A percentile compares a stretch with the other conserved stretches of the same genome.
These are phyloP conservation scores for Brienomyrus brachyistius DNA, from an alignment of 2,113 vertebrate genomes.

Conservation along the genomic window DNA sequence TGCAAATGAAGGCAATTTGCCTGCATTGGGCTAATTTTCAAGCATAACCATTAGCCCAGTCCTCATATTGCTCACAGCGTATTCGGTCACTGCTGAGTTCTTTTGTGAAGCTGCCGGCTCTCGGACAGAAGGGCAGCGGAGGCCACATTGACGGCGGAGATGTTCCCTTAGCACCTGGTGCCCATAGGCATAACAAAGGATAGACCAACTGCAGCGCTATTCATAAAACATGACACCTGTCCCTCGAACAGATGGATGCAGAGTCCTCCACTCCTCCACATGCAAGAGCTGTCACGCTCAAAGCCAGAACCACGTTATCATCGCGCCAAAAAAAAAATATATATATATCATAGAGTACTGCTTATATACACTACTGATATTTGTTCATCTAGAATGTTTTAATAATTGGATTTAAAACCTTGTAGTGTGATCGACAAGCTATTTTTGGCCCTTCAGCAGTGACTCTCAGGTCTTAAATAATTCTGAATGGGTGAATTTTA, in stretches of 20 bases:
- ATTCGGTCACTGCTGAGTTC: not conserved
- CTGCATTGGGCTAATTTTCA: not conserved
- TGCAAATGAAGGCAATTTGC: not conserved
- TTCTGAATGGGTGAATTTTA: not conserved
- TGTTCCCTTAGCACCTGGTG: not conserved
- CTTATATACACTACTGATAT: not conserved
- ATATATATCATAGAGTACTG: not conserved
- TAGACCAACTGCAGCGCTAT: not conserved
- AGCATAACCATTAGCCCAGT: not conserved
- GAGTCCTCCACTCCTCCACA: not conserved
- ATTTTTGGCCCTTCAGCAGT: not conserved
- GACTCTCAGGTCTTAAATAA: not conserved
- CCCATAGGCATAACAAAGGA: not conserved
- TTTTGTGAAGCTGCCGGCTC: too few relatives aligned
- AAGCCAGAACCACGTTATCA: not conserved
- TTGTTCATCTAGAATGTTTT: not conserved
- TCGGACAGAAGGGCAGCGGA: not conserved
- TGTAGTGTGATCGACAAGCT: not conserved
- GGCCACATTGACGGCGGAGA: not conserved
- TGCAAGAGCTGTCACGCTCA: not conserved
- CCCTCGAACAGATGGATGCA: not conserved
- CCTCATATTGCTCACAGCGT: not conserved
- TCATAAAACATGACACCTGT: constrained; percentile 8
- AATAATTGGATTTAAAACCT: not conserved
- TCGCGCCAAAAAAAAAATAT: not conserved